These are phyloP conservation scores for Rhinoraja longicauda DNA, from an alignment of 2,797 vertebrate species.

Conservation along the genomic window DNA sequence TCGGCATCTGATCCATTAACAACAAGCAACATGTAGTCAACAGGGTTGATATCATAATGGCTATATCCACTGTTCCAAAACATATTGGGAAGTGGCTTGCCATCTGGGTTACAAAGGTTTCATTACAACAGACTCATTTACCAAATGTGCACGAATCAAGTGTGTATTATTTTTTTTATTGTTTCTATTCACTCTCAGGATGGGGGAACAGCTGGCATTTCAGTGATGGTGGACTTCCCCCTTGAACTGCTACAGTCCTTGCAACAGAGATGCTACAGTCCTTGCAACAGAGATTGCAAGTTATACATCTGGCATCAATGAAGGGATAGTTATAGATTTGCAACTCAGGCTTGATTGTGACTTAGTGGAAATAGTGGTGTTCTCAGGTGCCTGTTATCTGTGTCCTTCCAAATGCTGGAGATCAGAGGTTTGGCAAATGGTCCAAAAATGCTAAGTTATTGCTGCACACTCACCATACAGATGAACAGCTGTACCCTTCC, in stretches of 20 bases:
- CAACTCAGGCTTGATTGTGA: not conserved
- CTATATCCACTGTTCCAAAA: not conserved
- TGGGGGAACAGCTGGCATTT: not conserved
- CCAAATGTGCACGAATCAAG: not conserved
- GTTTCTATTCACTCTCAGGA: not conserved
- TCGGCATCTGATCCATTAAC: not conserved
- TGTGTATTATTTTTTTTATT: not conserved
- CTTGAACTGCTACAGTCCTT: not conserved
- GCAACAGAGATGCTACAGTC: not conserved
- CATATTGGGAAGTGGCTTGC: not conserved
- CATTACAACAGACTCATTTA: not conserved
- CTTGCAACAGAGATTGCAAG: no score
- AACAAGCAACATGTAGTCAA: not conserved
- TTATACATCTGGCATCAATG: not conserved
- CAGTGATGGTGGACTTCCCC: not conserved
- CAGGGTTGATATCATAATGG: not conserved
- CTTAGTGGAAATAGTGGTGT: not conserved
- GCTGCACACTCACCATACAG: not conserved
- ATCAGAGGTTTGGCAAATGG: not conserved
- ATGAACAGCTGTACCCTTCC: no score
- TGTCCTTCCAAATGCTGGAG: not conserved
- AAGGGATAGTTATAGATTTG: not conserved
- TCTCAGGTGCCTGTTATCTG: not conserved
- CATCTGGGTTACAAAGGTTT: no score
- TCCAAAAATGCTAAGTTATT: not conserved